phyloP scores from a whole-genome alignment of 1,140 invertebrate species.

The Chrysomallon squamiferum region DNA sequence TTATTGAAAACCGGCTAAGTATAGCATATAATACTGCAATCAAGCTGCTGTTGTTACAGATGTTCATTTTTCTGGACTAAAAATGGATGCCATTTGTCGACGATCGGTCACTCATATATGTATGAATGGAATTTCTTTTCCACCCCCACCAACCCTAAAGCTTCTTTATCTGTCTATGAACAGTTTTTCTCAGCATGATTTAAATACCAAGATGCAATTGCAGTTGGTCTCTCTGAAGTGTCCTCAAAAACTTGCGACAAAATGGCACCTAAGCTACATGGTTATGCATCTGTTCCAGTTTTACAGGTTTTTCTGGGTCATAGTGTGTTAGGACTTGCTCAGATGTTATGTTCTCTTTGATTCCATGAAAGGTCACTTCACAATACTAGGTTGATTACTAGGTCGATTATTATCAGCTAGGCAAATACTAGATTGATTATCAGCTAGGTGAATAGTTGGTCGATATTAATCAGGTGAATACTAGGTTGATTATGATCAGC shows the following conservation, averaged over 20 bases:
- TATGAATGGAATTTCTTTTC: conserved; percentile 65
- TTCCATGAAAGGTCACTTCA: not conserved
- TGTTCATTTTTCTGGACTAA: no score
- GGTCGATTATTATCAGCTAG: no score
- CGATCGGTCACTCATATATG: conserved; percentile 50
- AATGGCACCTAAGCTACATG: no score
- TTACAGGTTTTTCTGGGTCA: conserved; percentile 46
- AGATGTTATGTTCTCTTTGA: conserved; percentile 11
- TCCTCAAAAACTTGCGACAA: no score
- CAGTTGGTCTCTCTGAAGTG: conserved; percentile 54
- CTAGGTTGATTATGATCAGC: conserved; percentile 89
- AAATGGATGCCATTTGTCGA: no score
- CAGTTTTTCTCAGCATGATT: conserved; percentile 64
- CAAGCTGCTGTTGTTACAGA: conserved; percentile 3
- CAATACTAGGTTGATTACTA: no score
- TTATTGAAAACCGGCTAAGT: conserved; percentile 17
- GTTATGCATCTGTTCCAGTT: conserved; percentile 9
- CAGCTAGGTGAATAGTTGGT: no score
- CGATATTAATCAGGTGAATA: no score
- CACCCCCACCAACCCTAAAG: conserved; percentile 63
- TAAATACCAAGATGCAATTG: conserved; percentile 62
- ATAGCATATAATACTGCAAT: conserved; percentile 17
- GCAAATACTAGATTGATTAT: no score
- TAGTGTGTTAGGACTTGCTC: conserved; percentile 52
- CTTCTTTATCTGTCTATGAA: conserved; percentile 67